Evolutionary conservation across 2,888 invertebrate species (phyloP), one percentile per base, ranked within the genome.

Genomic region (Drosophila ezoana): DNA sequence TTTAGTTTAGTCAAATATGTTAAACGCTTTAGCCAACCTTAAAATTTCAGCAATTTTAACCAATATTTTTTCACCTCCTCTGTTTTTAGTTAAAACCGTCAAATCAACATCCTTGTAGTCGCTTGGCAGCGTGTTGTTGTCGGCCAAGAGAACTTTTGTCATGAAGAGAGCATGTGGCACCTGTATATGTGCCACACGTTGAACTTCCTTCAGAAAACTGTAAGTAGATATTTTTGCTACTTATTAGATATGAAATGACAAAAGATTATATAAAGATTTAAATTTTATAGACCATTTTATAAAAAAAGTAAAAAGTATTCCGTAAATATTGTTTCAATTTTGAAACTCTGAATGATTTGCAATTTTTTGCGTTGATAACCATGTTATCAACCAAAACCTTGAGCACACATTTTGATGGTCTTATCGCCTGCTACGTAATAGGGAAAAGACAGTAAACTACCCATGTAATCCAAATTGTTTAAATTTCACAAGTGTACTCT

Each of bases 91-190:
- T 6, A 90, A n/a, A 4, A 92, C 88, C 14, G 90, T 85, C 28
- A 92, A 85, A 66, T 93, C 90, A 44, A 93, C 90, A 49, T 93
- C 92, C 52, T 93, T 92, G 33, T 91, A 92, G 65, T 93, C 91
- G 38, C 92, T 90, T 5, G 92, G 91, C n/a, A 93, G 86, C 41
- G 91, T 91, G 9, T 92, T 92, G 59, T 91, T 91, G 71, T 93
- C 93, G 1, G 93, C 93, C 71, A 93, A 91, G 33, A 94, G 91
- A 0, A 93, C 92, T 78, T 93, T 93, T 18, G 93, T 87, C 93
- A 94, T 93, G 33, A 93, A 90, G 1, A 93, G 70, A 5, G 93
- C 90, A 77, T 94, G 94, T 40, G 91, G 91, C 10, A 93, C 86
- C 81, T 93, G 93, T 1, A 91, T 65, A 13, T 92, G 92, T 0